Evolutionary conservation across 2,113 vertebrate species (phyloP).

Genomic region (Crypturellus undulatus): DNA sequence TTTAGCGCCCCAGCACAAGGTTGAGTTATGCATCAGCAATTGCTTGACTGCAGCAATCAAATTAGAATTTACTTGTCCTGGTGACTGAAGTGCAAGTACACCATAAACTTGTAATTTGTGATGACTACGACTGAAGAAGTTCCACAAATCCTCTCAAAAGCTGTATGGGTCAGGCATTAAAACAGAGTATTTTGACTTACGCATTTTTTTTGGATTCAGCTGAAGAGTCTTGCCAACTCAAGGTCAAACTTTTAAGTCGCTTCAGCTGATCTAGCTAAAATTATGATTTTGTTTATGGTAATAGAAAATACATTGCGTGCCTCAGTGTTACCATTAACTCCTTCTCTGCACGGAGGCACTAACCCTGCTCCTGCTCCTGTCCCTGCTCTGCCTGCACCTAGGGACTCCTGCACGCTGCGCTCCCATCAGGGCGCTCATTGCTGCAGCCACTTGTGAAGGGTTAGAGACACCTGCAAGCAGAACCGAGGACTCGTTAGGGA

Average conservation of each 20-base stretch:
- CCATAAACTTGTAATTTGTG: background rate
- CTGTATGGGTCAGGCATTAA: background rate
- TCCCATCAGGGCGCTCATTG: background rate
- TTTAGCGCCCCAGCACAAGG: background rate
- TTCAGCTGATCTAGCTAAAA: background rate
- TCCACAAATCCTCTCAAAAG: background rate
- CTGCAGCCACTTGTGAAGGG: background rate
- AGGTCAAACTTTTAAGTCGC: background rate
- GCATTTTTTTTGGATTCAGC: fast-evolving
- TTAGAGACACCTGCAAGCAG: background rate
- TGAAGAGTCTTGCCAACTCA: background rate
- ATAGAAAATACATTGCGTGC: background rate
- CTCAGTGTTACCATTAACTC: background rate
- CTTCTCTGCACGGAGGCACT: background rate
- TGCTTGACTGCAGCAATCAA: background rate
- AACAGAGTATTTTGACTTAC: background rate
- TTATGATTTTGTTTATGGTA: background rate
- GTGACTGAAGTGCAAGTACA: background rate
- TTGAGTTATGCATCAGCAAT: background rate
- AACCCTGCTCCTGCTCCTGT: background rate
- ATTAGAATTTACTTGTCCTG: background rate
- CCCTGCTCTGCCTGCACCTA: background rate
- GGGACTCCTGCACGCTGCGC: background rate
- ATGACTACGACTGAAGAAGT: background rate
- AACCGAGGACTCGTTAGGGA: background rate